These are phyloP conservation scores for Lutjanus argentimaculatus DNA, from an alignment of 2,797 vertebrate species.

Conservation along the genomic window DNA sequence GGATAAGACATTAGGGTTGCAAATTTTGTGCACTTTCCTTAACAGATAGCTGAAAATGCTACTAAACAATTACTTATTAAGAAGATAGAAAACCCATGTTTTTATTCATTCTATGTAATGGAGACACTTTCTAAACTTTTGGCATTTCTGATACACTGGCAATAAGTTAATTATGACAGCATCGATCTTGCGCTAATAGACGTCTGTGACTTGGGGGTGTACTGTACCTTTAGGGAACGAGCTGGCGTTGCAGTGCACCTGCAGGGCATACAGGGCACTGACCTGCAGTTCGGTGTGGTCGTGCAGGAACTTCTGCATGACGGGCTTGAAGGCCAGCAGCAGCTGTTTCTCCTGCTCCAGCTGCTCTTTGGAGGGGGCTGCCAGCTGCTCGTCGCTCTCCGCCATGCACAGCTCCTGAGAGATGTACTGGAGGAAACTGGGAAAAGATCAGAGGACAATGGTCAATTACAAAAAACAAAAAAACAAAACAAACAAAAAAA, in stretches of 20 bases:
- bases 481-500: background rate
- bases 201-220: fast-evolving
- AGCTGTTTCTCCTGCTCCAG: conserved; percentile 96
- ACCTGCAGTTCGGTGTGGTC: conserved; percentile 98
- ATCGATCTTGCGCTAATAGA: background rate
- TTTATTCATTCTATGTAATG: background rate
- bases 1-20: background rate
- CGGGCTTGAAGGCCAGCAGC: conserved; percentile 97
- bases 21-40: too few relatives aligned
- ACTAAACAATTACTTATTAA: too few relatives aligned
- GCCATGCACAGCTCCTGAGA: conserved; percentile 93
- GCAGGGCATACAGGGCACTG: conserved; percentile 97
- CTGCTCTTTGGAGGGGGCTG: conserved; percentile 94
- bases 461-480: background rate
- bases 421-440: conserved; percentile 98
- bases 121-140: background rate
- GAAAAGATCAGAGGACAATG: background rate
- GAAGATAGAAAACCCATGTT: too few relatives aligned
- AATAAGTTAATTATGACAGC: too few relatives aligned
- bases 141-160: background rate
- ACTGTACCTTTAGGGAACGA: conserved; percentile 94
- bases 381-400: conserved; percentile 92
- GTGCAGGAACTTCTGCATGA: conserved; percentile 99
- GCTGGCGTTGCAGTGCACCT: conserved; percentile 97
- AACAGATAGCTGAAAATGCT: too few relatives aligned